Evolutionary conservation across 1,140 invertebrate species (phyloP).

Genomic region (Aleiodes sp.): DNA sequence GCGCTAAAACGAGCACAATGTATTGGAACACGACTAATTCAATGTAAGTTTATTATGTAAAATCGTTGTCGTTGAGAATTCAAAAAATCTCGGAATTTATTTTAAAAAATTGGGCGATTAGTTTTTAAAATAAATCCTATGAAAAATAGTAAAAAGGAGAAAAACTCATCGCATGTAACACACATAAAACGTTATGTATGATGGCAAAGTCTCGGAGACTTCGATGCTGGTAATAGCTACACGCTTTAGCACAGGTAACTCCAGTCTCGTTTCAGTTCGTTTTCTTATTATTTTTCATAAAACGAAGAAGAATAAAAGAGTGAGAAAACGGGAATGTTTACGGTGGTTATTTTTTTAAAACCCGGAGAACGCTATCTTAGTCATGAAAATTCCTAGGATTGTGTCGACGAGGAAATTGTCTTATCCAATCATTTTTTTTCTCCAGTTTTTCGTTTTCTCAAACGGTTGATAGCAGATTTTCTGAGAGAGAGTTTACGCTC

Average conservation of each 20-base stretch:
- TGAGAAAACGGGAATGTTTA: constrained; percentile 7
- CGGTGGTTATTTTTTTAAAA: not conserved
- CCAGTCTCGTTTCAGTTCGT: too few relatives aligned
- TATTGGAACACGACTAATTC: constrained; percentile 88
- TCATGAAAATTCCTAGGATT: not conserved
- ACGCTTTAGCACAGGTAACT: not conserved
- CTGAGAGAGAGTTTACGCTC: not conserved
- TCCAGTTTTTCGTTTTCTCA: not conserved
- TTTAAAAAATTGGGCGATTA: too few relatives aligned
- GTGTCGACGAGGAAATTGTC: not conserved
- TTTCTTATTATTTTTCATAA: constrained; percentile 1
- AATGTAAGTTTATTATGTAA: constrained; percentile 76
- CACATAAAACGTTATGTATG: not conserved
- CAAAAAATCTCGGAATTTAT: too few relatives aligned
- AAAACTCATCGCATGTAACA: too few relatives aligned
- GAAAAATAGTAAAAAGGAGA: too few relatives aligned
- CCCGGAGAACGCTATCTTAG: not conserved
- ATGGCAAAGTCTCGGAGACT: not conserved
- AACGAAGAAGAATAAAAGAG: too few relatives aligned
- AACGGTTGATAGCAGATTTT: not conserved
- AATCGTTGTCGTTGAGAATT: too few relatives aligned
- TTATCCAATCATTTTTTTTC: not conserved
- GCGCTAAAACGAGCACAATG: constrained; percentile 84
- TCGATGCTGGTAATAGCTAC: not conserved
- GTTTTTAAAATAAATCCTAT: too few relatives aligned